phyloP scores from a whole-genome alignment of 1,140 invertebrate species.

The Callitettix versicolor region DNA sequence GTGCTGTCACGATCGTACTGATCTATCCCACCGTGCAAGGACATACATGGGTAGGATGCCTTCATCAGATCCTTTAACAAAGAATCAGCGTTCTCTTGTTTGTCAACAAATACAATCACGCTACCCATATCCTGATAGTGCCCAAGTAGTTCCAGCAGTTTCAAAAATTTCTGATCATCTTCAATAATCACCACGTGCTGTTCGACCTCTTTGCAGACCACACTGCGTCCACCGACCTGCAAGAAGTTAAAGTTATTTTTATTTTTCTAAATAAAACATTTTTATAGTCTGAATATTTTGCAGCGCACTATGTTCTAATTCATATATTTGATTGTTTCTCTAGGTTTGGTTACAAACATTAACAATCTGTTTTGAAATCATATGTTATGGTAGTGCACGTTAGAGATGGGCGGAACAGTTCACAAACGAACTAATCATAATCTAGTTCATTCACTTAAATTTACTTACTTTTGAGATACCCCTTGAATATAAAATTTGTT shows the following conservation, averaged over 20 bases:
- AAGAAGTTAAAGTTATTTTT: constrained; percentile 21
- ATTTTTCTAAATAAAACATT: too few relatives aligned
- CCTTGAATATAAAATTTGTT: too few relatives aligned
- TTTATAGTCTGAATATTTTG: too few relatives aligned
- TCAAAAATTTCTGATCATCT: constrained; percentile 96
- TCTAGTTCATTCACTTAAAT: too few relatives aligned
- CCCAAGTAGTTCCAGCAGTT: constrained; percentile 90
- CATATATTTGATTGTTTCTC: too few relatives aligned
- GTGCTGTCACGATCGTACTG: constrained; percentile 98
- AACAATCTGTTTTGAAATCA: too few relatives aligned
- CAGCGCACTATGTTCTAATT: too few relatives aligned
- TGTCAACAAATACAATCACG: constrained; percentile 96
- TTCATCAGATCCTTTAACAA: constrained; percentile 93
- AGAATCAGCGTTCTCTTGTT: constrained; percentile 95
- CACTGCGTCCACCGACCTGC: constrained; percentile 84
- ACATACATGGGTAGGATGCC: constrained; percentile 90
- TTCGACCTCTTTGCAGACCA: constrained; percentile 97
- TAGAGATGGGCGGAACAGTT: too few relatives aligned
- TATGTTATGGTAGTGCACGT: too few relatives aligned
- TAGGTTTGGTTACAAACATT: too few relatives aligned
- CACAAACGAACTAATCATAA: too few relatives aligned
- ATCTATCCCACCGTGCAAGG: constrained; percentile 97
- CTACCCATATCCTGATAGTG: constrained; percentile 88
- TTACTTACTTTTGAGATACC: too few relatives aligned
- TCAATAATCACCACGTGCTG: constrained; percentile 90